Percentiles rank a stretch among this genome's conserved stretches.
Conservation (phyloP, 2,888 invertebrate genomes). For the Aleiodes testaceus region DNA sequence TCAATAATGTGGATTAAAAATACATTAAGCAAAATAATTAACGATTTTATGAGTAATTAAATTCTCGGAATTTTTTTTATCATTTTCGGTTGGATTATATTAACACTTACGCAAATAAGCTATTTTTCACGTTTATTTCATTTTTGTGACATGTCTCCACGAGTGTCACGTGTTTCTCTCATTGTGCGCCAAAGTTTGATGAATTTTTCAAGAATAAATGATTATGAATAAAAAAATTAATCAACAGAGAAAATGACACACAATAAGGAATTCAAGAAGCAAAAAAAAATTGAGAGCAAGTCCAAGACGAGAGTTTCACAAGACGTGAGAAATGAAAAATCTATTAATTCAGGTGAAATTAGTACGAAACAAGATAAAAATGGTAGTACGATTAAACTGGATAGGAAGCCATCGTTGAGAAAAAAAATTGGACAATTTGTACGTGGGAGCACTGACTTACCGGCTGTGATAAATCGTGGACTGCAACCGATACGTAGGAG, state of each 20-base stretch:
- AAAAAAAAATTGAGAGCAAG: background rate
- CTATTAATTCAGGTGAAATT: conserved; percentile 26
- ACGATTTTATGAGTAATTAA: background rate
- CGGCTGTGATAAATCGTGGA: conserved; percentile 66
- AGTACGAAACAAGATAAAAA: conserved; percentile 2
- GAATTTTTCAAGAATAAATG: background rate
- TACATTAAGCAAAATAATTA: no score
- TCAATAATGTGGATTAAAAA: background rate
- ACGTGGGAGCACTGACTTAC: conserved; percentile 65
- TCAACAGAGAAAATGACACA: background rate
- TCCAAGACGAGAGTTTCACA: conserved; percentile 8
- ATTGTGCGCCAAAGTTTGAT: background rate
- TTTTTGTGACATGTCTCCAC: background rate
- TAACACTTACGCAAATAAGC: conserved; percentile 8
- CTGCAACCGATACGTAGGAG: conserved; percentile 66
- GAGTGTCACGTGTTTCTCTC: background rate
- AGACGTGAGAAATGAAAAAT: conserved; percentile 19
- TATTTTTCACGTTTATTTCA: no score
- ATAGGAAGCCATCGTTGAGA: conserved; percentile 63
- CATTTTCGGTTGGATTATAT: background rate
- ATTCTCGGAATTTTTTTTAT: background rate
- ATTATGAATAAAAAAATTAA: background rate
- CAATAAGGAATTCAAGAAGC: conserved; percentile 8
- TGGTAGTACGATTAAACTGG: conserved; percentile 51
- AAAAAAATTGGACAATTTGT: conserved; percentile 64